A percentile compares a stretch with the other conserved stretches of the same genome.
Conservation (phyloP, 1,140 invertebrate species). For the Drosophila guanche region DNA sequence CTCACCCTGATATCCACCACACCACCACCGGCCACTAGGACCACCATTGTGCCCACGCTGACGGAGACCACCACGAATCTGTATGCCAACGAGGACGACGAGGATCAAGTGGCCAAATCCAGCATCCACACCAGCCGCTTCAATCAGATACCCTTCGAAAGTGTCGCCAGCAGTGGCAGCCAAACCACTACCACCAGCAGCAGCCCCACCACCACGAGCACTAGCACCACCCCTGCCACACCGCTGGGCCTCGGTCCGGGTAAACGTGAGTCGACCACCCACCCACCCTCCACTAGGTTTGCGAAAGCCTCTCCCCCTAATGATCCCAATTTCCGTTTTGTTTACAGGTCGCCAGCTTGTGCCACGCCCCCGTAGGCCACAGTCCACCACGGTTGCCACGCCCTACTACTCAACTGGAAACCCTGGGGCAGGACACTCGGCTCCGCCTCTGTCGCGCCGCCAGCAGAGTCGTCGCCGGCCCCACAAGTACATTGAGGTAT, state of each 20-base stretch:
- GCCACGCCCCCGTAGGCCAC: conserved; percentile 61
- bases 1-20: conserved; percentile 54
- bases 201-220: conserved; percentile 6
- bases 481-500: conserved; percentile 70
- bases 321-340: not conserved
- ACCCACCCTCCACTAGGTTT: not conserved
- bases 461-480: conserved; percentile 71
- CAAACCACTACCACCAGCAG: conserved; percentile 13
- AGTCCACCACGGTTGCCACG: conserved; percentile 33
- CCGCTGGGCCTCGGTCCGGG: conserved; percentile 22
- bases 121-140: conserved; percentile 77
- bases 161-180: conserved; percentile 36
- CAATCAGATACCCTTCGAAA: conserved; percentile 59
- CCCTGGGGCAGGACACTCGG: conserved; percentile 15
- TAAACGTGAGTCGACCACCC: conserved; percentile 37
- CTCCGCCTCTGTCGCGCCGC: conserved; percentile 49
- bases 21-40: conserved; percentile 9
- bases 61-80: conserved; percentile 54
- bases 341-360: conserved; percentile 57
- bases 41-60: conserved; percentile 27
- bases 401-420: conserved; percentile 1
- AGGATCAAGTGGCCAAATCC: conserved; percentile 77
- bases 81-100: conserved; percentile 55
- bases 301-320: not conserved
- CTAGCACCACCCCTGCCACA: conserved; percentile 1